phyloP scores from a whole-genome alignment of 2,113 vertebrate species.

The Zapornia atra region DNA sequence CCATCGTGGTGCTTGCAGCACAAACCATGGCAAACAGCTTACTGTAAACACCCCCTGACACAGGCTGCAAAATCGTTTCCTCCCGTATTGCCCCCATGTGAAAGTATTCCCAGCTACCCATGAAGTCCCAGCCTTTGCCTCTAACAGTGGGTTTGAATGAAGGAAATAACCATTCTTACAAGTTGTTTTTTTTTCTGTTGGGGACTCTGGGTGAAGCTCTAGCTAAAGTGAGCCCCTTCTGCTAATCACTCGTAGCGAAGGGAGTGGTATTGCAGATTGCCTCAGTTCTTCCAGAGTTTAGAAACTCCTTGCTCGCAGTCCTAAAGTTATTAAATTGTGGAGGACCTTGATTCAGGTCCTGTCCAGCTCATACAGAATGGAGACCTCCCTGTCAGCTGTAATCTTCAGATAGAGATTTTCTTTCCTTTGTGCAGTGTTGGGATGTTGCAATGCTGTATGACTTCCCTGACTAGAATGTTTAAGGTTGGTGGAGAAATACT shows the following conservation, averaged over 20 bases:
- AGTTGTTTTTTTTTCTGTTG: neutral
- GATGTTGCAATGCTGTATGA: neutral
- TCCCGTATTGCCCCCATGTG: fast-evolving
- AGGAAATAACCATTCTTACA: neutral
- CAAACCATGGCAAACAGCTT: neutral
- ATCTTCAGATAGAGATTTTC: neutral
- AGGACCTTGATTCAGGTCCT: neutral
- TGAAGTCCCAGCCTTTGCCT: neutral
- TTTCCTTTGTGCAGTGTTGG: neutral
- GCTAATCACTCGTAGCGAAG: neutral
- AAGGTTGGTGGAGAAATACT: neutral
- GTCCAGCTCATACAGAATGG: neutral
- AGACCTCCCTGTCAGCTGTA: neutral
- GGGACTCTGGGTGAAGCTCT: fast-evolving
- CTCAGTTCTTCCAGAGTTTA: neutral
- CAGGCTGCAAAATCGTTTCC: neutral
- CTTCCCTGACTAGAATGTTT: neutral
- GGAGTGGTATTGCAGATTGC: neutral
- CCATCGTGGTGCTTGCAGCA: neutral
- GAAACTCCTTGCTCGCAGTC: neutral
- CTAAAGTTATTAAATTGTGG: neutral
- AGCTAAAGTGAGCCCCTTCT: neutral
- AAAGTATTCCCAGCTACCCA: neutral
- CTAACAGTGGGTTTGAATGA: neutral
- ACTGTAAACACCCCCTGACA: neutral